These are phyloP conservation scores for Siphonodentalium dalli DNA, from an alignment of 2,888 invertebrate species.

Conservation along the genomic window DNA sequence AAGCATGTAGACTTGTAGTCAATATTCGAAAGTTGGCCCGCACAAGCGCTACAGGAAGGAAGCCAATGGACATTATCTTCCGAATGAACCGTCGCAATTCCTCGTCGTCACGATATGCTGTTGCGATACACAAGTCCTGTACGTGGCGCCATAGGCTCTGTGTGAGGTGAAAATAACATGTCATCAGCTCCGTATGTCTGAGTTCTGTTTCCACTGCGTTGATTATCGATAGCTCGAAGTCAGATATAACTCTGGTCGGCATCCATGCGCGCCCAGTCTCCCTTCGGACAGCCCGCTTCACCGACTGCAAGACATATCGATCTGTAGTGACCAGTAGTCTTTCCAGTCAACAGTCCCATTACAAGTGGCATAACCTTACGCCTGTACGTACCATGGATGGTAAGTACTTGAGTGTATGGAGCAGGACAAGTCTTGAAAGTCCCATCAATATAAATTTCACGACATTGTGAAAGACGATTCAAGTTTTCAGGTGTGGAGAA, in stretches of 20 bases:
- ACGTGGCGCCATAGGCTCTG: conserved; percentile 13
- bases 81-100: neutral
- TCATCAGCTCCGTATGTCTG: neutral
- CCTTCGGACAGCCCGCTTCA: conserved; percentile 2
- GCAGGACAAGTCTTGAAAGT: conserved; percentile 13
- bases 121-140: conserved; percentile 3
- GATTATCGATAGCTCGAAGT: conserved; percentile 6
- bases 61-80: conserved; percentile 11
- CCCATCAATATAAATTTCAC: conserved; percentile 10
- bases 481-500: conserved; percentile 5
- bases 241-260: conserved; percentile 1
- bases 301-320: conserved; percentile 7
- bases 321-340: conserved; percentile 10
- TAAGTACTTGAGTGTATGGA: conserved; percentile 11
- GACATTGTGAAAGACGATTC: neutral
- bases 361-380: conserved; percentile 5
- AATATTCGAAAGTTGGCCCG: conserved; percentile 5
- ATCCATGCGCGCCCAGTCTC: conserved; percentile 2
- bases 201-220: conserved; percentile 11
- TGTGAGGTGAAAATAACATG: conserved; percentile 13
- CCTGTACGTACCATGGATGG: conserved; percentile 8
- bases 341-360: neutral
- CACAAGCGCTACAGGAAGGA: conserved; percentile 5
- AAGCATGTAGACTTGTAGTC: neutral
- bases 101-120: neutral